Percentiles rank a stretch among this genome's conserved stretches.
Conservation (phyloP, 2,888 invertebrate species). For the Diarsia rubi region DNA sequence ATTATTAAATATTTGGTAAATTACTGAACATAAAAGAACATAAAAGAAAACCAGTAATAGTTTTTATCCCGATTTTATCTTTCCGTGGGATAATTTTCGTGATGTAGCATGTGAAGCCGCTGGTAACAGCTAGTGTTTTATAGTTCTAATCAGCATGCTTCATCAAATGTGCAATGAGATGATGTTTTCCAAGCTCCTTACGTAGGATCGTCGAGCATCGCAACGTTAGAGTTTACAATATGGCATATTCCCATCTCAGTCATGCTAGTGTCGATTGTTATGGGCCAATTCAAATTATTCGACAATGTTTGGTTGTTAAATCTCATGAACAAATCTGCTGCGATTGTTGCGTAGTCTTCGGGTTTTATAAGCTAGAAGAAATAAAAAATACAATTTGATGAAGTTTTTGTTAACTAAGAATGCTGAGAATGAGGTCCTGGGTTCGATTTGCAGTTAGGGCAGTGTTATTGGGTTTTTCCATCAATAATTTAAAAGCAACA, state of each 20-base stretch:
- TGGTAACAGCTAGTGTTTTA: too few species aligned
- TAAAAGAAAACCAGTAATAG: too few species aligned
- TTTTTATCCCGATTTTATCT: too few species aligned
- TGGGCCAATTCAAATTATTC: constrained; percentile 79
- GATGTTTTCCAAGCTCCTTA: constrained; percentile 74
- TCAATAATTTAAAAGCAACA: background rate
- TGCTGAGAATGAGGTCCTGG: background rate
- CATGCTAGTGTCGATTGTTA: constrained; percentile 89
- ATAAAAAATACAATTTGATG: background rate
- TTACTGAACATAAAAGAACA: too few species aligned
- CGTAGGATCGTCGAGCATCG: constrained; percentile 90
- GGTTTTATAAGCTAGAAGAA: constrained; percentile 76
- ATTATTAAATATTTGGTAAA: too few species aligned
- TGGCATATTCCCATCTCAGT: constrained; percentile 94
- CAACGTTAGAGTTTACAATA: constrained; percentile 92
- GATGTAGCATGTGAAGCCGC: too few species aligned
- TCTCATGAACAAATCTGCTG: constrained; percentile 75
- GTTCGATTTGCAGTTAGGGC: background rate
- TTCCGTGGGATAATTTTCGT: too few species aligned
- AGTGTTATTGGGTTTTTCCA: background rate
- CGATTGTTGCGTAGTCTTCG: constrained; percentile 77
- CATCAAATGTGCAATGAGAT: constrained; percentile 10
- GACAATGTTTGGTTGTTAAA: constrained; percentile 75
- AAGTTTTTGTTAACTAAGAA: background rate
- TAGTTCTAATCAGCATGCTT: background rate